Base-by-base conservation (phyloP, 2,888 invertebrate species). In the Chalcosyrphus nemorum region DNA sequence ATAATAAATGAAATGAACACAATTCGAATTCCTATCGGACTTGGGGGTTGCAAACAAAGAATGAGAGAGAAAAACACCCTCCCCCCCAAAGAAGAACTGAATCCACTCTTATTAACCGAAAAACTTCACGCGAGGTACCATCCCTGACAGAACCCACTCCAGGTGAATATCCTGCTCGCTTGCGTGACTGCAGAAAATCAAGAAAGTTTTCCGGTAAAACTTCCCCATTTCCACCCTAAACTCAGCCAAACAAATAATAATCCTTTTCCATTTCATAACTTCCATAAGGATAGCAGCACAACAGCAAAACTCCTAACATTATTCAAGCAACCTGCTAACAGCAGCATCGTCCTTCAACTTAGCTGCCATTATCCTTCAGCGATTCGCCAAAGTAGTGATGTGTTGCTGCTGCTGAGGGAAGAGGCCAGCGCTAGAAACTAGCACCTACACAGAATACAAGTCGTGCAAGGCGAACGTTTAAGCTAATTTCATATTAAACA, bases 211-310 rank as follows among this genome's bases (percentile, higher is more conserved):
- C 80, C 84, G 80, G 70, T 75, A 29, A 80, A 80, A 81, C 76
- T 81, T 70, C 41, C 68, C 68, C 70, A 76, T 70, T 81, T 56
- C 56, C 56, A 57, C 41, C 47, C 3, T 7, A 15, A 54, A 84
- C 80, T 63, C 43, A 43, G 45, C 4, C 63, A 47, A 84, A 72
- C 80, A 70, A 81, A 68, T 84, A 80, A 84, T 80, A 84, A 80
- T 84, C 80, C 80, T 84, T 78, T 80, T 47, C 65, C 84, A 70
- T 80, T 84, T 75, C 84, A 84, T 84, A n/a, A 70, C 72, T 70
- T 66, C 66, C 78, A 74, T 77, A 77, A 66, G 66, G 41, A 68
- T 65, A 45, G 66, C 74, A 17, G 52, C 77, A 68, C 72, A 32
- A 68, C 59, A 45, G 66, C 74, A 17, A 57, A 82, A 68, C 72